Percentiles rank a stretch among this genome's conserved stretches.
These are phyloP conservation scores for Ardeotis arabs DNA, from an alignment of 2,113 vertebrate genomes.

Conservation along the genomic window DNA sequence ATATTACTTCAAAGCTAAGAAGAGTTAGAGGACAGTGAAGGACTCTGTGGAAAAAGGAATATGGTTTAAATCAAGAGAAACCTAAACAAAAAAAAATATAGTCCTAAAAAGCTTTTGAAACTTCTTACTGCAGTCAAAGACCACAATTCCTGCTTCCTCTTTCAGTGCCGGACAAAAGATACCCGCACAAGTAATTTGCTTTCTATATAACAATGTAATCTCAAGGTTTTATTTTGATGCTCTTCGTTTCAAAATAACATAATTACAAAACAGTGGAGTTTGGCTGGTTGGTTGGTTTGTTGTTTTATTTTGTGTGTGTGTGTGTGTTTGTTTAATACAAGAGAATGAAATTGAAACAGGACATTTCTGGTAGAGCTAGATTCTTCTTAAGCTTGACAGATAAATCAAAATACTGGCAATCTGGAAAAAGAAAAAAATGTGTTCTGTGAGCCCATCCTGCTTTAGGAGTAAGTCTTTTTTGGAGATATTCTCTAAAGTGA, in stretches of 20 bases:
- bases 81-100: no score
- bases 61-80: not conserved
- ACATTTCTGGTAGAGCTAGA: not conserved
- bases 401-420: not conserved
- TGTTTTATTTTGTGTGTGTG: not conserved
- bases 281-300: not conserved
- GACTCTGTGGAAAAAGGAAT: not conserved
- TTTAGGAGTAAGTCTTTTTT: not conserved
- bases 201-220: not conserved
- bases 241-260: not conserved
- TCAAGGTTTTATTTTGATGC: not conserved
- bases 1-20: not conserved
- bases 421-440: not conserved
- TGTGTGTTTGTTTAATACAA: not conserved
- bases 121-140: not conserved
- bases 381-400: not conserved
- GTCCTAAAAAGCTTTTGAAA: not conserved
- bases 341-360: not conserved
- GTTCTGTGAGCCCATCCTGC: not conserved
- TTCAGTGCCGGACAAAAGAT: not conserved
- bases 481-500: not conserved
- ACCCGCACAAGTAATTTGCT: not conserved
- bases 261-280: fast-evolving
- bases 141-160: not conserved
- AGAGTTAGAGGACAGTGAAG: not conserved